Conservation (phyloP, 53 echinoderm and acorn worm species). For the Echinarachnius parma region DNA sequence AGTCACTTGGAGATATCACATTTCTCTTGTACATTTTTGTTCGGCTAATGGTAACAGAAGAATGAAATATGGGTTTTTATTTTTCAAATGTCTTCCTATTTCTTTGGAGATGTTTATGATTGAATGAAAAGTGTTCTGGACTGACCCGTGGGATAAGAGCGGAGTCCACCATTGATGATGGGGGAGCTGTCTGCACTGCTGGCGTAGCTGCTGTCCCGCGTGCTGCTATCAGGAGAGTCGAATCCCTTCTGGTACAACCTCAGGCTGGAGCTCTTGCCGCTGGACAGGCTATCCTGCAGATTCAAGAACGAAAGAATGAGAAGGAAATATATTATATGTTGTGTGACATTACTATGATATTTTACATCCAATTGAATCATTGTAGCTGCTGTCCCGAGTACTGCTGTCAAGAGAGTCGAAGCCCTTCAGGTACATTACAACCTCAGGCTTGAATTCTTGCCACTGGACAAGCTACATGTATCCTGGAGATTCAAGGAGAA, state of each 20-base stretch:
- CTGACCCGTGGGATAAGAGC: conserved; percentile 1
- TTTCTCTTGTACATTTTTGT: no score
- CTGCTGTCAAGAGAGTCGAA: conserved; percentile 25
- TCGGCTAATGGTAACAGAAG: no score
- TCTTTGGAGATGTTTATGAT: no score
- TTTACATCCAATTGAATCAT: no score
- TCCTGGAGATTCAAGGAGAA: conserved; percentile 7
- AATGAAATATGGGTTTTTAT: no score
- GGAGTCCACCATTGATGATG: conserved; percentile 28
- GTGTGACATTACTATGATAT: no score
- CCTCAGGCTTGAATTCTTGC: conserved; percentile 10
- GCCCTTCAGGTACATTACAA: conserved; percentile 27
- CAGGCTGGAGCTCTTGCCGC: conserved; percentile 1
- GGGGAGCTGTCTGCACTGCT: conserved; percentile 38
- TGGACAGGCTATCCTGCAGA: neutral
- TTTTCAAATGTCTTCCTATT: no score
- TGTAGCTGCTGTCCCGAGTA: conserved; percentile 13
- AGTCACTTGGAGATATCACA: no score
- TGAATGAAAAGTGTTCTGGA: no score
- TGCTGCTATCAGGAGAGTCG: conserved; percentile 31
- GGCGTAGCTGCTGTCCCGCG: conserved; percentile 24
- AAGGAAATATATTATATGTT: neutral
- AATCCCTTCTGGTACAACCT: conserved; percentile 24
- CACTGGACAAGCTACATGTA: neutral
- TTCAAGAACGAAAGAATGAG: neutral